Evolutionary conservation across 1,140 invertebrate species (phyloP), one percentile per base, ranked within the genome.

Genomic region (Ectropis grisescens): DNA sequence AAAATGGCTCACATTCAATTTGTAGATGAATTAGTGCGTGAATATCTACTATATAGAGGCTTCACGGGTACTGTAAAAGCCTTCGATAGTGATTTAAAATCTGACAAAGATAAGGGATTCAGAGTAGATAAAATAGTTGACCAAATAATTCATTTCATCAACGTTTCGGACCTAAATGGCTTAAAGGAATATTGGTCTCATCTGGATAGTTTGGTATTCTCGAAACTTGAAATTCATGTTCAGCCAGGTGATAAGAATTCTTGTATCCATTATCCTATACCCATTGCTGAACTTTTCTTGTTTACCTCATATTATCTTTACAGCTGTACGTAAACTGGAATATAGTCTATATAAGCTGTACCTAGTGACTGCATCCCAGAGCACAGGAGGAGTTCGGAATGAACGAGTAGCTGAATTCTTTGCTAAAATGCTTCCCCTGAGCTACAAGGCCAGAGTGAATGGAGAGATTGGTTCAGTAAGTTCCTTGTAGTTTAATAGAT

Each of bases 391-490:
- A 36, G 91, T 91, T 46, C 91, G 91, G 53, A 84, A 87, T 28
- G 95, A 97, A 12, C 95, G 93, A 82, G 88, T 97, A 26, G 85
- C 87, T 23, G 95, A 98, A 42, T 98, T 98, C 76, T 94, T 98
- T 68, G 86, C 86, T 13, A 95, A 92, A 83, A 89, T 98, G 87
- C 87, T 93, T 2, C n/a, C n/a, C 84, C 89, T 30, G 93, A 98
- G 58, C 62, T 98, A 13, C 93, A 96, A 65, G 91, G 90, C 34
- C 93, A 96, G 68, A 84, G 86, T 33, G 95, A 97, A 65, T 98
- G 96, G 94, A 96, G 92, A 64, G 96, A 98, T 56, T 98, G 96
- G 96, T 98, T 98, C 84, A 92, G 95, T 98, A 89, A 85, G 89
- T 22, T 2, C 12, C 23, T n/a, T n/a, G n/a, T n/a, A n/a, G n/a